Evolutionary conservation across 1,140 invertebrate genomes (phyloP).

Genomic region (Meteorus sp.): DNA sequence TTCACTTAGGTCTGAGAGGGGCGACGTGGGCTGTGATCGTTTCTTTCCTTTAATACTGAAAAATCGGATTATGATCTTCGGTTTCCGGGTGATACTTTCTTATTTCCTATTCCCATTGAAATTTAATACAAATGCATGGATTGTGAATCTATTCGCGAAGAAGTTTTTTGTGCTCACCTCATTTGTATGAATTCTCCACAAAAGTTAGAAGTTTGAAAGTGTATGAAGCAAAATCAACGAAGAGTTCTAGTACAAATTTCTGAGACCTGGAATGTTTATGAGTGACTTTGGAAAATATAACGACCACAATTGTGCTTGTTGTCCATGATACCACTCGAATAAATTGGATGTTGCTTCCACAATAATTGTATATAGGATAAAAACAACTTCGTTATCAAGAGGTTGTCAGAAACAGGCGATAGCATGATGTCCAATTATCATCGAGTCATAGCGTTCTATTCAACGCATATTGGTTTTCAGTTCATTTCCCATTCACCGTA

Average conservation of each 20-base stretch:
- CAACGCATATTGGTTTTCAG: background rate
- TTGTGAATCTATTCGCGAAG: background rate
- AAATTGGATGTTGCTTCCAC: constrained; percentile 52
- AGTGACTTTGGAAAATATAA: too few relatives aligned
- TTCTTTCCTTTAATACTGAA: too few relatives aligned
- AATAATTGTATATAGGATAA: constrained; percentile 27
- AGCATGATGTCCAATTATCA: constrained; percentile 1
- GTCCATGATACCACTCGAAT: constrained; percentile 38
- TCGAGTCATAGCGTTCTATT: background rate
- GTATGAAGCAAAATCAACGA: too few relatives aligned
- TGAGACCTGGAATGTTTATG: too few relatives aligned
- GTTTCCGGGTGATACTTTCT: too few relatives aligned
- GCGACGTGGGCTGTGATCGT: background rate
- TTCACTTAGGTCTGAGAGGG: background rate
- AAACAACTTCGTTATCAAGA: constrained; percentile 43
- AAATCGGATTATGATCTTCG: too few relatives aligned
- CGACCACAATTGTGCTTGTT: too few relatives aligned
- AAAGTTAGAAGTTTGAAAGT: too few relatives aligned
- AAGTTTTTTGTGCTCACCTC: too few relatives aligned
- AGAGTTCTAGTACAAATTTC: too few relatives aligned
- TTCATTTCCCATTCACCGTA: background rate
- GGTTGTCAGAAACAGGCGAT: constrained; percentile 47
- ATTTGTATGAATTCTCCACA: too few relatives aligned
- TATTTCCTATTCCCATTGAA: background rate
- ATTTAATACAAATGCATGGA: too few relatives aligned